These are phyloP conservation scores for Colaptes auratus DNA, from an alignment of 2,113 vertebrate species.

Conservation along the genomic window DNA sequence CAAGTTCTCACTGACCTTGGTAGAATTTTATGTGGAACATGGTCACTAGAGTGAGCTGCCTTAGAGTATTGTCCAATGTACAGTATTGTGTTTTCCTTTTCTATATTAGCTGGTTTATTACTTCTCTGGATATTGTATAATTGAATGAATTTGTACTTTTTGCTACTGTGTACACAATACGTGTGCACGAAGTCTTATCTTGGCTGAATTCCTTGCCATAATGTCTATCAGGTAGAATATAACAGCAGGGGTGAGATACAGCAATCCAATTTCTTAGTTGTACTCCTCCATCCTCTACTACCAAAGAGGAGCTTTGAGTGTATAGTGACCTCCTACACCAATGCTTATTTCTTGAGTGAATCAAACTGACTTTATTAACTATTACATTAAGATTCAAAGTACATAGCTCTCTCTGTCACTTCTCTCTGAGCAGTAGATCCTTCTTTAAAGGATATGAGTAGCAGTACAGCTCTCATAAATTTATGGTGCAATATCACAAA, in stretches of 20 bases:
- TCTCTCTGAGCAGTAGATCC: not conserved
- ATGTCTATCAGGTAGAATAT: not conserved
- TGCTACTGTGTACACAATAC: not conserved
- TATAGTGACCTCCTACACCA: constrained; percentile 1
- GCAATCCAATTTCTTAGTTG: constrained; percentile 3
- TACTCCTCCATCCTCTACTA: not conserved
- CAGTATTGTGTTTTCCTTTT: not conserved
- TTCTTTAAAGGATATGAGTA: not conserved
- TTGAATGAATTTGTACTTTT: not conserved
- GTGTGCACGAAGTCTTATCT: not conserved
- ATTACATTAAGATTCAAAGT: not conserved
- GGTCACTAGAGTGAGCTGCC: not conserved
- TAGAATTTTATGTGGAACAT: not conserved
- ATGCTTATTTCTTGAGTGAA: not conserved
- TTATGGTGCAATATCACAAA: not conserved
- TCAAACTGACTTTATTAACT: not conserved
- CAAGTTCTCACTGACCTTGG: not conserved
- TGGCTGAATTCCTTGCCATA: not conserved
- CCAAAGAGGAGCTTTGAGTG: not conserved
- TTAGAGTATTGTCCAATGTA: not conserved
- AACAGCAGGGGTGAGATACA: not conserved
- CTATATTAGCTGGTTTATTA: not conserved
- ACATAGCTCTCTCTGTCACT: not conserved
- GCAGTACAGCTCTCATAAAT: not conserved
- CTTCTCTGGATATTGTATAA: not conserved